Evolutionary conservation across 1,140 invertebrate species (phyloP).

Genomic region (Saccostrea echinata): DNA sequence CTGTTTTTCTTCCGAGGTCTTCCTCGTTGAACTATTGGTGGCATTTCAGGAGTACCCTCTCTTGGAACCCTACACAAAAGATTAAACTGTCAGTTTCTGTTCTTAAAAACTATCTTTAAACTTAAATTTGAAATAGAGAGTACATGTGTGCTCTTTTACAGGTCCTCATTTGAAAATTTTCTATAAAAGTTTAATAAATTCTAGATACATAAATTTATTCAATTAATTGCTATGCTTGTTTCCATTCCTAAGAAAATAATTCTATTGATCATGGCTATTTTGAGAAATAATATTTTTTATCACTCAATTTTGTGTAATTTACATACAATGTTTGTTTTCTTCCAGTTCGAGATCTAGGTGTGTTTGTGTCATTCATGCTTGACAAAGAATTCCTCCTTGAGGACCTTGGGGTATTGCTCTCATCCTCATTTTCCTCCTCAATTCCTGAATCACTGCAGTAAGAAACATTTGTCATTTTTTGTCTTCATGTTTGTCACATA

Average conservation of each 20-base stretch:
- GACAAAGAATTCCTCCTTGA: slow-evolving; percentile 8
- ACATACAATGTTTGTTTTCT: background rate
- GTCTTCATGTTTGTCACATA: too few relatives aligned
- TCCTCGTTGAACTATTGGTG: background rate
- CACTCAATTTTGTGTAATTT: too few relatives aligned
- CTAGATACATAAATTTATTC: too few relatives aligned
- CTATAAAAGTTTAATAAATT: too few relatives aligned
- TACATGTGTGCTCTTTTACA: background rate
- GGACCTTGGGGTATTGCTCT: slow-evolving; percentile 33
- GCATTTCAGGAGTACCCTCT: background rate
- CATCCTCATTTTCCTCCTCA: slow-evolving; percentile 28
- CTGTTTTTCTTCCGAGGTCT: background rate
- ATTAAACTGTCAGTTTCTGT: too few relatives aligned
- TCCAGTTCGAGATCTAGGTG: background rate
- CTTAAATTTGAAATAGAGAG: background rate
- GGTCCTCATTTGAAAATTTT: background rate
- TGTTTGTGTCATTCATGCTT: background rate
- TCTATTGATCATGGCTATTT: too few relatives aligned
- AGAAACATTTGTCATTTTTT: background rate
- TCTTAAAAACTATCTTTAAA: too few relatives aligned
- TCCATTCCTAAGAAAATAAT: too few relatives aligned
- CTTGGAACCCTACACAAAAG: background rate
- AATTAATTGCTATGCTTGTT: too few relatives aligned
- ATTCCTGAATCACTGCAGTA: slow-evolving; percentile 10
- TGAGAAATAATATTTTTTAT: too few relatives aligned